Percentiles rank a stretch among this genome's conserved stretches.
Conservation (phyloP, 2,797 vertebrate species). For the Discoglossus pictus region DNA sequence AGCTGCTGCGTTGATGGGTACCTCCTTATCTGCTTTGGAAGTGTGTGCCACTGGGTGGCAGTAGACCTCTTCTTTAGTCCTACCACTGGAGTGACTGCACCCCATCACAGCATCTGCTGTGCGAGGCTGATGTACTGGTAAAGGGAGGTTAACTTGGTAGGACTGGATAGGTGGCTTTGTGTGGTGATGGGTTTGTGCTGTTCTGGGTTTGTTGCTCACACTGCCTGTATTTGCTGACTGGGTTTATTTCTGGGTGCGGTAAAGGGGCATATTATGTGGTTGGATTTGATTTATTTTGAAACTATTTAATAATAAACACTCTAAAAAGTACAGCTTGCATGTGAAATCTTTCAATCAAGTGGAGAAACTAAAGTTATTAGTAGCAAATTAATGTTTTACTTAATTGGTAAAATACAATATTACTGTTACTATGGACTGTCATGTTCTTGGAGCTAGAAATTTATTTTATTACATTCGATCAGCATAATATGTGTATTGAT, state of each 20-base stretch:
- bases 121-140: slow-evolving; percentile 18
- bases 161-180: slow-evolving; percentile 6
- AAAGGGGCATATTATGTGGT: slow-evolving; percentile 6
- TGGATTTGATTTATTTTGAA: slow-evolving; percentile 26
- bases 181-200: slow-evolving; percentile 5
- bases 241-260: slow-evolving; percentile 2
- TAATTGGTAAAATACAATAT: too few species aligned
- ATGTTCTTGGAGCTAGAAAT: too few species aligned
- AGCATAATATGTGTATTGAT: too few species aligned
- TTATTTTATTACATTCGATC: too few species aligned
- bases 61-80: slow-evolving; percentile 35
- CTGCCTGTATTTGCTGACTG: slow-evolving; percentile 29
- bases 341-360: too few species aligned
- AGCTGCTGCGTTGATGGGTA: slow-evolving; percentile 27
- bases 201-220: slow-evolving; percentile 23
- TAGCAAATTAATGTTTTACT: too few species aligned
- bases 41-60: slow-evolving; percentile 32
- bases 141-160: background rate
- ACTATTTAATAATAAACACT: slow-evolving; percentile 40
- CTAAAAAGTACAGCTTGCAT: background rate
- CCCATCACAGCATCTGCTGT: slow-evolving; percentile 12
- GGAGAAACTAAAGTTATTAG: too few species aligned
- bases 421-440: too few species aligned
- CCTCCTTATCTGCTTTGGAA: slow-evolving; percentile 32
- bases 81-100: slow-evolving; percentile 32